Base-by-base conservation (phyloP, 2,797 vertebrate species). In the Ctenosaura bakeri region DNA sequence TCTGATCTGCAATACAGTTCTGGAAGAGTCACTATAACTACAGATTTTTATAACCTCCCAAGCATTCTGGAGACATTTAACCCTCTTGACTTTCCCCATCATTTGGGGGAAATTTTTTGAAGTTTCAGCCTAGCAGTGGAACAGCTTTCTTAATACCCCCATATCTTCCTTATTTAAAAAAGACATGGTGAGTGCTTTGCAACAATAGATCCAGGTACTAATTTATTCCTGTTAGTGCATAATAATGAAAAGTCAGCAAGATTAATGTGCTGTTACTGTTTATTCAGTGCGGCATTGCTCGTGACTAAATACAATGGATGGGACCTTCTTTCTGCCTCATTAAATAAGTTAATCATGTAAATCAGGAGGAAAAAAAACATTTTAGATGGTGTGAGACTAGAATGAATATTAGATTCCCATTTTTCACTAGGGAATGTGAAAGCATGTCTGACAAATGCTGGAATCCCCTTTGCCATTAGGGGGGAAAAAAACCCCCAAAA, bases 281-380 rank as follows among this genome's bases (percentile, higher is more conserved):
- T 97, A 96, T 96, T 93, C 96, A 95, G 94, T 94, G 88, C 90
- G 85, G 94, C 92, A 83, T 95, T 95, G 90, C 95, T 95, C 94
- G 95, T 95, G 93, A 95, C 94, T 96, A 97, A 96, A 92, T 95
- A 95, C 93, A 92, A 94, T 94, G 91, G 90, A 91, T 93, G 91
- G 96, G 94, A 93, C 93, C 93, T 96, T 95, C 93, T 96, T 96
- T 96, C 94, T 96, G 94, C 95, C 95, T 97, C 97, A 97, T 97
- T 98, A 97, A 97, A 94, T 96, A 97, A 97, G 95, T 97, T 98
- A 98, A 97, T 97, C 95, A 96, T 97, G 94, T 96, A 97, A 96
- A 97, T 96, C 96, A 95, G 56, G 88, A 88, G 91, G 46, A 38
- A 22, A 89, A 22, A 89, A 92, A 95, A 92, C 93, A 92, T 92